Evolutionary conservation across 2,797 vertebrate species (phyloP).

Genomic region (Peromyscus eremicus): DNA sequence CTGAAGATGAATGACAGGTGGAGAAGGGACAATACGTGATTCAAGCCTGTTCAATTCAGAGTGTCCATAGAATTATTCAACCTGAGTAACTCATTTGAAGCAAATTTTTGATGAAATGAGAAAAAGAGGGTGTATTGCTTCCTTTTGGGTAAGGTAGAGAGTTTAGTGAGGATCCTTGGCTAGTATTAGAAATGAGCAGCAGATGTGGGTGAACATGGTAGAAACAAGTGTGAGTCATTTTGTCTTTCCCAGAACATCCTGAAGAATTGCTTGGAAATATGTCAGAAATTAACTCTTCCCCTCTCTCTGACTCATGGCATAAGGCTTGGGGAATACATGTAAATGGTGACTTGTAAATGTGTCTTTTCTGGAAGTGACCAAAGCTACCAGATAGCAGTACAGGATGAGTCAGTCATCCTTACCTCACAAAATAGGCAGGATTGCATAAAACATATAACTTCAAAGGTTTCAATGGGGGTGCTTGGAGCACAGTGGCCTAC

Average conservation of each 20-base stretch:
- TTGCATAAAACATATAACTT: accelerated
- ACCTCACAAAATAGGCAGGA: constrained; percentile 33
- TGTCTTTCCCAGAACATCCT: background rate
- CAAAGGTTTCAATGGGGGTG: background rate
- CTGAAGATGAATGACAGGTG: background rate
- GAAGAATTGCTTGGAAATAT: background rate
- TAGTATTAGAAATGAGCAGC: background rate
- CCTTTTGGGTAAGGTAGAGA: background rate
- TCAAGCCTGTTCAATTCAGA: background rate
- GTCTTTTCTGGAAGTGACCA: constrained; percentile 63
- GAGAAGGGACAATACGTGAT: no score
- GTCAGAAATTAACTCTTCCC: background rate
- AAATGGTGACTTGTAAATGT: constrained; percentile 17
- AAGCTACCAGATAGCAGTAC: background rate
- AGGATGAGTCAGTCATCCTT: background rate
- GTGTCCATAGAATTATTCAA: background rate
- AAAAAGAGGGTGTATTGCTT: background rate
- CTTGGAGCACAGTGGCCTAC: background rate
- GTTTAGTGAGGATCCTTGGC: background rate
- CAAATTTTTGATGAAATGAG: background rate
- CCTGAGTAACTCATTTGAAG: background rate
- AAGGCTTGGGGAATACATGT: background rate
- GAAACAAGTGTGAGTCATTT: background rate
- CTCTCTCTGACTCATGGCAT: background rate
- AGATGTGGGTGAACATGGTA: background rate